A percentile compares a stretch with the other conserved stretches of the same genome.
These are phyloP conservation scores for Stratiomys singularior DNA, from an alignment of 2,888 invertebrate species.

Conservation along the genomic window DNA sequence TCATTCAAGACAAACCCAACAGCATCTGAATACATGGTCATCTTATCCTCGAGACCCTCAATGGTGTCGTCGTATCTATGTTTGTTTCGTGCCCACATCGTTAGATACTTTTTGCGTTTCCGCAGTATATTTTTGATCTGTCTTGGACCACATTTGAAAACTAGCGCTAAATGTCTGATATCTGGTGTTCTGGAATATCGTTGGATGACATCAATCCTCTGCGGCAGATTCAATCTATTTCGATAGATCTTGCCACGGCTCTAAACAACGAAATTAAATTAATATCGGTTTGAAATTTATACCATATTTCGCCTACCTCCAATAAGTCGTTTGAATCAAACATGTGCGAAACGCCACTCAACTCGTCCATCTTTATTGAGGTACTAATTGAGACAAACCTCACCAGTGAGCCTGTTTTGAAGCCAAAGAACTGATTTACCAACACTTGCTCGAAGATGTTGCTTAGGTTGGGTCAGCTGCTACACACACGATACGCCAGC, in stretches of 20 bases:
- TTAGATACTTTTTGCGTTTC: background rate
- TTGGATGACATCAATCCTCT: conserved; percentile 7
- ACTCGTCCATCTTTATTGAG: background rate
- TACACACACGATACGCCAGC: no score
- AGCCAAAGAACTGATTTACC: background rate
- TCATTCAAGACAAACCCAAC: background rate
- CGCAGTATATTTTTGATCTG: conserved; percentile 19
- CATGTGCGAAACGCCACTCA: background rate
- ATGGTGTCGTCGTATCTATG: background rate
- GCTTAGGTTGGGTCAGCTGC: no score
- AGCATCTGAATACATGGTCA: background rate
- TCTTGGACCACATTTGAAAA: conserved; percentile 6
- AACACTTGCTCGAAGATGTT: background rate
- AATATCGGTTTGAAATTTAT: background rate
- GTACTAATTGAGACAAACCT: background rate
- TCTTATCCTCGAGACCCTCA: background rate
- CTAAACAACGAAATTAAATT: background rate
- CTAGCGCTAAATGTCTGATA: background rate
- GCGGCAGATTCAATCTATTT: conserved; percentile 3
- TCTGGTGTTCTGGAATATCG: background rate
- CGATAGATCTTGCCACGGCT: background rate
- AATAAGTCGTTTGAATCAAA: background rate
- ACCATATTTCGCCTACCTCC: background rate
- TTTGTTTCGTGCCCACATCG: background rate
- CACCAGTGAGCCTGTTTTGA: background rate